These are phyloP conservation scores for Frankliniella fusca DNA, from an alignment of 2,888 invertebrate genomes.

Conservation along the genomic window DNA sequence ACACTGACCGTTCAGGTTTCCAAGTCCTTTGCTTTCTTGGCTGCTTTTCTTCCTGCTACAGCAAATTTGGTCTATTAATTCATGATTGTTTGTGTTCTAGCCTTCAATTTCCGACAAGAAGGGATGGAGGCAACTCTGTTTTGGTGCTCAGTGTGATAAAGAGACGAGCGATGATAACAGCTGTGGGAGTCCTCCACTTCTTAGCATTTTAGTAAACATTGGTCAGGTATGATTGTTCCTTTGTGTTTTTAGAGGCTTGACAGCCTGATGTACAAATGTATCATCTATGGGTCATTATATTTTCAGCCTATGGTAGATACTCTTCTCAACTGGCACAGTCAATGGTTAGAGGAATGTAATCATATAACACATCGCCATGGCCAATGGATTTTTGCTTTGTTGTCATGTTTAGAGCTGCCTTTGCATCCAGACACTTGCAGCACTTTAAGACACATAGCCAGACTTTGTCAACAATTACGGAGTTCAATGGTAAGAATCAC, in stretches of 20 bases:
- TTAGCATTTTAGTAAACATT: neutral
- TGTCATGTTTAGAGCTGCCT: slow-evolving; percentile 62
- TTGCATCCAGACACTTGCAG: slow-evolving; percentile 63
- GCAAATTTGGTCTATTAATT: neutral
- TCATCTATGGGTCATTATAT: neutral
- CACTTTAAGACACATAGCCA: slow-evolving; percentile 59
- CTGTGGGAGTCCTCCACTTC: neutral
- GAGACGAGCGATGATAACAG: neutral
- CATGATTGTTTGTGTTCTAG: neutral
- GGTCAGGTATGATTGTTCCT: neutral
- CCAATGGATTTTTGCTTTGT: slow-evolving; percentile 66
- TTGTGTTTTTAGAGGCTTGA: neutral
- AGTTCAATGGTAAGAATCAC: slow-evolving; percentile 44
- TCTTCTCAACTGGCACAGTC: neutral
- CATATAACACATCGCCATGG: slow-evolving; percentile 41
- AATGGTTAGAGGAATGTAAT: neutral
- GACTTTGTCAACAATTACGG: slow-evolving; percentile 58
- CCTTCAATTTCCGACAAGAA: neutral
- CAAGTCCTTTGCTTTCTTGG: neutral
- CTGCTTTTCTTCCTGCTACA: neutral
- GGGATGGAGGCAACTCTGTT: neutral
- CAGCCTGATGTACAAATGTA: neutral
- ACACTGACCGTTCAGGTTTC: neutral
- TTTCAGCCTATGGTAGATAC: neutral
- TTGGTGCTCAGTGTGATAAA: neutral